These are phyloP conservation scores for Rhabdornis inornatus DNA, from an alignment of 2,113 vertebrate genomes.

Conservation along the genomic window DNA sequence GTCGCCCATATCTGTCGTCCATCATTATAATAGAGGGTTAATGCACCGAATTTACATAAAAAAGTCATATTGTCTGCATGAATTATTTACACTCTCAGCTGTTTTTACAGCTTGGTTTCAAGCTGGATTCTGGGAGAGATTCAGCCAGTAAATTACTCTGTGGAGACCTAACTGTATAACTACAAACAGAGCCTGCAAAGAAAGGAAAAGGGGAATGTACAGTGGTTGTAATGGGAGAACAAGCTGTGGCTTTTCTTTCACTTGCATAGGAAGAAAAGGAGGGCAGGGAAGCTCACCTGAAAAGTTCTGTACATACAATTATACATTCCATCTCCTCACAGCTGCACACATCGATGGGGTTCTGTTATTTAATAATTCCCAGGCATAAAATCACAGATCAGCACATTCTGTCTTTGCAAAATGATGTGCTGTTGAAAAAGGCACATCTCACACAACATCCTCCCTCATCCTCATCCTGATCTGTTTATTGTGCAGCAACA, in stretches of 20 bases:
- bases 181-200: slow-evolving; percentile 61
- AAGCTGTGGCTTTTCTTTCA: neutral
- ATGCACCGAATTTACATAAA: slow-evolving; percentile 99
- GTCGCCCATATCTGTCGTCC: slow-evolving; percentile 99
- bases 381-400: neutral
- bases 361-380: neutral
- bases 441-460: neutral
- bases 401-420: neutral
- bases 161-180: slow-evolving; percentile 83
- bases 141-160: slow-evolving; percentile 94
- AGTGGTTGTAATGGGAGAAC: neutral
- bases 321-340: neutral
- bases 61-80: slow-evolving; percentile 99
- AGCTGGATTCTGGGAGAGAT: slow-evolving; percentile 92
- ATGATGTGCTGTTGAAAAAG: neutral
- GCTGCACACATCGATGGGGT: neutral
- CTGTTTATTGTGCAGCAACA: neutral
- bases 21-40: slow-evolving; percentile 99
- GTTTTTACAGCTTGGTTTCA: slow-evolving; percentile 95
- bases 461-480: too few species aligned
- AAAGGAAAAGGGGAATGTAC: slow-evolving; percentile 66
- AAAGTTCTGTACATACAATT: neutral
- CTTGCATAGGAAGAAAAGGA: neutral
- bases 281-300: neutral
- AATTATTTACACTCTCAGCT: slow-evolving; percentile 99